These are phyloP conservation scores for Papilio protenor DNA, from an alignment of 2,888 invertebrate genomes.

Conservation along the genomic window DNA sequence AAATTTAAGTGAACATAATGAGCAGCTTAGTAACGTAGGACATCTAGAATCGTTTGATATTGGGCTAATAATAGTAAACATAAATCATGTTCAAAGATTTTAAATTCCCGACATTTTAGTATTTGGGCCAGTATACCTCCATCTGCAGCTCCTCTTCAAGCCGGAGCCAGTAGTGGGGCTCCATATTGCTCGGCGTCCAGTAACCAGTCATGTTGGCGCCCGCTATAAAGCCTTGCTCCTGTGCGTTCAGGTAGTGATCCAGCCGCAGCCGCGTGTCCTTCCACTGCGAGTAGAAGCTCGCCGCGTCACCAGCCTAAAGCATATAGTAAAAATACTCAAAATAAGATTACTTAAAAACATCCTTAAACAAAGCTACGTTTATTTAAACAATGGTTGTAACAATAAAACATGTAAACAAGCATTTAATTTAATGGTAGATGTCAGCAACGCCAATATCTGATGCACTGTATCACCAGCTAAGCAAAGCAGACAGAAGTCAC, in stretches of 20 bases:
- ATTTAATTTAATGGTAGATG: too few species aligned
- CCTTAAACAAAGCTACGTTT: too few species aligned
- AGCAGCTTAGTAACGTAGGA: too few species aligned
- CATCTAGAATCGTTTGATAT: too few species aligned
- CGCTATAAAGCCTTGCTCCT: constrained; percentile 69
- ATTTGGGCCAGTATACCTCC: constrained; percentile 54
- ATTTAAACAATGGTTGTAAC: too few species aligned
- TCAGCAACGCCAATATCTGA: too few species aligned
- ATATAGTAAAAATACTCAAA: too few species aligned
- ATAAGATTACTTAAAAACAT: too few species aligned
- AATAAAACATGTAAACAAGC: too few species aligned
- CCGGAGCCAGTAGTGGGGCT: constrained; percentile 64
- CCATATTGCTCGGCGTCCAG: constrained; percentile 72
- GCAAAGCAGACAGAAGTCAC: too few species aligned
- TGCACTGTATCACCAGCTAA: too few species aligned
- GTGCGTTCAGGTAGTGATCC: constrained; percentile 66
- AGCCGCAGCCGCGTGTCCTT: constrained; percentile 65
- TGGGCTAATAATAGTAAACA: background rate
- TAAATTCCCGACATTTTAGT: background rate
- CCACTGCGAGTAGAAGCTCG: constrained; percentile 73
- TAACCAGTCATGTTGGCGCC: constrained; percentile 77
- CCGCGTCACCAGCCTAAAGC: constrained; percentile 74
- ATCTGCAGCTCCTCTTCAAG: constrained; percentile 60
- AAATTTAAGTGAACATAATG: too few species aligned
- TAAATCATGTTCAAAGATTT: background rate